Evolutionary conservation across 2,113 vertebrate genomes (phyloP).

Genomic region (Ramphastos sulfuratus): DNA sequence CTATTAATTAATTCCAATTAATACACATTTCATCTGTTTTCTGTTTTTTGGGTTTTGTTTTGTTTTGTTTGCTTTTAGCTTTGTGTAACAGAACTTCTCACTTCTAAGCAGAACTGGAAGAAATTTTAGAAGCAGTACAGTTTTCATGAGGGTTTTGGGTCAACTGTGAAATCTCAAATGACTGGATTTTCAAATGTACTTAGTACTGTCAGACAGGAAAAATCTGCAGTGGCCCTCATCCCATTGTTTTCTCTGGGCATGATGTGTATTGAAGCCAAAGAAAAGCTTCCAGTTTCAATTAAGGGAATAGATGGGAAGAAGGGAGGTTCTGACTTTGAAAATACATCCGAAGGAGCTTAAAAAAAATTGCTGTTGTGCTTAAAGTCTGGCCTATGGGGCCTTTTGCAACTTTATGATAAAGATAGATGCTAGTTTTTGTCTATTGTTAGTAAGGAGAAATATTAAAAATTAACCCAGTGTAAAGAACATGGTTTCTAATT

Average conservation of each 20-base stretch:
- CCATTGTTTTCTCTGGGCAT: not conserved
- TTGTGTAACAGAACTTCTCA: not conserved
- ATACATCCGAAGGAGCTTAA: not conserved
- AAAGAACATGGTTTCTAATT: not conserved
- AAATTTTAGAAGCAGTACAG: not conserved
- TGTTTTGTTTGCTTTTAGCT: not conserved
- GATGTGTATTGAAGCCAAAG: not conserved
- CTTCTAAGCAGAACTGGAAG: not conserved
- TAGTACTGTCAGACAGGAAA: not conserved
- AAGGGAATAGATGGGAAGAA: not conserved
- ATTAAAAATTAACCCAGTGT: slow-evolving; percentile 5
- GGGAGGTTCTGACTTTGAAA: not conserved
- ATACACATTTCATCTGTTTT: not conserved
- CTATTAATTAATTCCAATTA: not conserved
- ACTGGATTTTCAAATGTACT: not conserved
- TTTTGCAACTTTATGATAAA: not conserved
- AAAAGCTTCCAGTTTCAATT: not conserved
- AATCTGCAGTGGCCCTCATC: not conserved
- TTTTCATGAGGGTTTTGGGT: not conserved
- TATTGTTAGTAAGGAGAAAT: not conserved
- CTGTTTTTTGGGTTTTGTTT: too few species aligned
- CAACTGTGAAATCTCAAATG: not conserved
- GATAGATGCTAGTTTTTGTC: not conserved
- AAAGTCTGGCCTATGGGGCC: not conserved
- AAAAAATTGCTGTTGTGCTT: not conserved